These are phyloP conservation scores for Chaetophractus vellerosus DNA, from an alignment of 2,797 vertebrate species.

Conservation along the genomic window DNA sequence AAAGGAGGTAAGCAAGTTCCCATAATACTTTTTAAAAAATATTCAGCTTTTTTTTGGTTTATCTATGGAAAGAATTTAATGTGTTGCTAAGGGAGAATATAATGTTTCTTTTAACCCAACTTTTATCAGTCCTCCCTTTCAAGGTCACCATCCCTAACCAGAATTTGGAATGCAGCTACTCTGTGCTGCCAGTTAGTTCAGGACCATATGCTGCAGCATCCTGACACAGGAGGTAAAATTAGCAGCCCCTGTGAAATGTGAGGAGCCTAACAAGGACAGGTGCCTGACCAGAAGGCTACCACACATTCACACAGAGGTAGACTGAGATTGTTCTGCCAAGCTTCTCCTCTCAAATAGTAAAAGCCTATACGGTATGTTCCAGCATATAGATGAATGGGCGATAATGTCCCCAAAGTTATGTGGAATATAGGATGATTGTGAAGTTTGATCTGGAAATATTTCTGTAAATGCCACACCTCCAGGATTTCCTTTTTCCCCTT, in stretches of 20 bases:
- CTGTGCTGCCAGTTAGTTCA: background rate
- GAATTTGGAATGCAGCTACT: background rate
- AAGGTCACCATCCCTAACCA: slow-evolving; percentile 34
- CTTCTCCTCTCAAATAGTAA: background rate
- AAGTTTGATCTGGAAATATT: background rate
- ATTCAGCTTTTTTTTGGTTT: background rate
- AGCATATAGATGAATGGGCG: background rate
- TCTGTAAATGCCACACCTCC: background rate
- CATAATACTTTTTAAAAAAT: background rate
- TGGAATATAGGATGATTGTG: background rate
- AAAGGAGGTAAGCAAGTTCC: background rate
- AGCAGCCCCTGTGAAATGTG: background rate
- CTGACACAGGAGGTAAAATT: slow-evolving; percentile 27
- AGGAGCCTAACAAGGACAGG: background rate
- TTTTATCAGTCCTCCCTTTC: background rate
- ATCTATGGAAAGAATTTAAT: background rate
- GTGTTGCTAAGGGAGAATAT: background rate
- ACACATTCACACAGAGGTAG: background rate
- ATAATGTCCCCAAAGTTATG: background rate
- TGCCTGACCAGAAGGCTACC: background rate
- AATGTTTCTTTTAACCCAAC: background rate
- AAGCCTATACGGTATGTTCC: background rate
- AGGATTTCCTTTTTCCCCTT: background rate
- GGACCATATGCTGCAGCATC: slow-evolving; percentile 28
- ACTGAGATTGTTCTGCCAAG: background rate